These are phyloP conservation scores for Picus viridis DNA, from an alignment of 2,797 vertebrate species.

Conservation along the genomic window DNA sequence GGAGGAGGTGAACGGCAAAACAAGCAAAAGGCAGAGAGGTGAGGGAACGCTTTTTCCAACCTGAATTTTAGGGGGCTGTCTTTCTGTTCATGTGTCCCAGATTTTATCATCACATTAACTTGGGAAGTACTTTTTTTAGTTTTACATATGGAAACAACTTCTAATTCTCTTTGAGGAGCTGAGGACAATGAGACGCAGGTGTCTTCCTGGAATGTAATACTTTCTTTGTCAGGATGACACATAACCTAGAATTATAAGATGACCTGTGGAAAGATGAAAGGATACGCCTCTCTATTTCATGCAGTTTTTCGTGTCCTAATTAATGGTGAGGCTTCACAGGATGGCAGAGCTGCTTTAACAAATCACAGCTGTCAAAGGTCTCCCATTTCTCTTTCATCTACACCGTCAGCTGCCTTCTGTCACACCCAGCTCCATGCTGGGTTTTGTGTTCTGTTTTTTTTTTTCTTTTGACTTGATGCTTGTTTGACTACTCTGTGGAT, in stretches of 20 bases:
- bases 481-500: background rate
- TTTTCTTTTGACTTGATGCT: background rate
- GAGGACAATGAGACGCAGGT: background rate
- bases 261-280: background rate
- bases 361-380: background rate
- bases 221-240: background rate
- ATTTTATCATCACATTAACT: background rate
- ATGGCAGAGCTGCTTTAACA: background rate
- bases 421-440: background rate
- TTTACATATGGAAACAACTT: background rate
- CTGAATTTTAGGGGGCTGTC: background rate
- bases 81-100: background rate
- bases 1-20: background rate
- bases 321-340: background rate
- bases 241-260: background rate
- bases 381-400: background rate
- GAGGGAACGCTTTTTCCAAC: background rate
- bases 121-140: background rate
- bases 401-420: background rate
- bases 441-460: no score
- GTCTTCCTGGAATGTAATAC: background rate
- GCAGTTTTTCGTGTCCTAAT: background rate
- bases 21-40: background rate
- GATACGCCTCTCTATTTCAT: background rate
- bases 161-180: background rate